Evolutionary conservation across 2,888 invertebrate species (phyloP), one percentile per base, ranked within the genome.

Genomic region (Dynastes maya): DNA sequence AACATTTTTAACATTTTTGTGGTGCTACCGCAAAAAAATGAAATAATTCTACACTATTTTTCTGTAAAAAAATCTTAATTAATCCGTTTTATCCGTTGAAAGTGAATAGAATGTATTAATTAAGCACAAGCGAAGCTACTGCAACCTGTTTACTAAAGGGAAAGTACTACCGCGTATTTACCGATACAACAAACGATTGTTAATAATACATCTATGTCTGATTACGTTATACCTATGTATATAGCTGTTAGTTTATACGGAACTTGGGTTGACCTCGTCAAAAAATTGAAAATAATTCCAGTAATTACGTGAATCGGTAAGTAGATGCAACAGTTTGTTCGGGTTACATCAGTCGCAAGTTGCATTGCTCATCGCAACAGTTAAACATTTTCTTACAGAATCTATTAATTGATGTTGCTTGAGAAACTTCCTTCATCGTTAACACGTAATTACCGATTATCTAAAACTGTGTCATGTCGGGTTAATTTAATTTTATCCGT

Each of bases 191-290:
- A 29, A 63, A 32, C 2, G 13, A 32, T 63, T 11, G 8, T 45
- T 45, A n/a, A n/a, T 63, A 37, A 32, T 61, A 49, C n/a, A 29
- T 29, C 51, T 68, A n/a, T 29, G 29, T 68, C 29, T 27, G 27
- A 29, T 63, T 63, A 32, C 11, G 32, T 61, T 27, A 16, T 27
- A 32, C 27, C 32, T 29, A 5, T 5, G 5, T 37, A 37, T 37
- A 0, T 37, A 58, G 22, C 16, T 5, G 22, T 58, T 27, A 22
- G 22, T 61, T 67, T 49, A 67, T 67, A 27, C 67, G 49, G 67
- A 67, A 45, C 67, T 49, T 16, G 22, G 45, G 16, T 67, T 67
- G 67, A 67, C 67, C 67, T 67, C 67, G 67, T 45, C 49, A 49
- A 67, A 45, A 67, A 67, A 32, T 49, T 58, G 53, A 29, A 67